Conservation (phyloP, 2,113 vertebrate genomes). For the Pomatostomus ruficeps region DNA sequence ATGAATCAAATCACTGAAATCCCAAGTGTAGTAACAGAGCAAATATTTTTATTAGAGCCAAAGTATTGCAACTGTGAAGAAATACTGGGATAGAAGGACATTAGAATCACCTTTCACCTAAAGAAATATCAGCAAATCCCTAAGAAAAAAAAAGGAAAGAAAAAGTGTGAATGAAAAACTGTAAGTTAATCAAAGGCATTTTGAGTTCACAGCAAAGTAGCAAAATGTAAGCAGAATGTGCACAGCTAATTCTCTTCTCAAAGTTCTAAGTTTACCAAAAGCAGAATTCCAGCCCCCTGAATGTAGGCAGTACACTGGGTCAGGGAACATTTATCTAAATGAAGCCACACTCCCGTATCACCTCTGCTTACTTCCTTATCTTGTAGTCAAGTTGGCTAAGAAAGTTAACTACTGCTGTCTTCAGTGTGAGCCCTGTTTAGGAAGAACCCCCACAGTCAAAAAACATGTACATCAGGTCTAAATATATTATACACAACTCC, state of each 20-base stretch:
- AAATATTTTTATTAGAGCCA: not conserved
- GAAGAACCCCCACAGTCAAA: not conserved
- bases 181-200: not conserved
- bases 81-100: not conserved
- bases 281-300: not conserved
- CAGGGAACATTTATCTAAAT: not conserved
- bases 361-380: not conserved
- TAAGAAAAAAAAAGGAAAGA: not conserved
- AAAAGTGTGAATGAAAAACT: not conserved
- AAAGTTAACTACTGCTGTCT: not conserved
- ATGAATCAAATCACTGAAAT: not conserved
- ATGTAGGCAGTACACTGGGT: not conserved
- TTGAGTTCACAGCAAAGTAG: not conserved
- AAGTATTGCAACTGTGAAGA: not conserved
- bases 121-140: not conserved
- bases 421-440: not conserved
- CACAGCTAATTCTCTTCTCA: not conserved
- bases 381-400: not conserved
- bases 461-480: not conserved
- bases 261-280: not conserved
- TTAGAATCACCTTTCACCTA: not conserved
- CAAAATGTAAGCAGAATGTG: not conserved
- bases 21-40: not conserved
- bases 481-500: accelerated
- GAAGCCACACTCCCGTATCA: not conserved